Evolutionary conservation across 2,113 vertebrate species (phyloP), one percentile per base, ranked within the genome.

Genomic region (Himantopus leucocephalus): DNA sequence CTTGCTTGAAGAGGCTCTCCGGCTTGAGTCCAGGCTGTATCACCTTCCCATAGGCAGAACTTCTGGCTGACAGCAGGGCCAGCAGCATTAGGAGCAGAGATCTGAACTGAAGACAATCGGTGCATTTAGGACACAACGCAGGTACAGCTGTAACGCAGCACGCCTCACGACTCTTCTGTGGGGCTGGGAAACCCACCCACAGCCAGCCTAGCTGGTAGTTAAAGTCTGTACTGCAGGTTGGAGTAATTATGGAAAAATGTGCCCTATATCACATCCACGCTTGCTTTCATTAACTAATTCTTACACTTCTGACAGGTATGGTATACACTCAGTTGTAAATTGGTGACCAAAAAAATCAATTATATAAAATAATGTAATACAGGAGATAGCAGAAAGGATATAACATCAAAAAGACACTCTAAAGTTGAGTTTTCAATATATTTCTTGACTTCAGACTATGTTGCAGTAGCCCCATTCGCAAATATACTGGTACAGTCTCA

Each of bases 31-130:
- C 67, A 9, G 88, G 68, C 29, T 66, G 78, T 53, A 95, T 87
- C 32, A 60, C 79, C 70, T 88, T 97, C 23, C 93, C 80, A 0
- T 74, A 16, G 66, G 83, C 70, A 62, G 88, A 60, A 47, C 20
- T 55, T 55, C 47, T 80, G 78, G 60, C 53, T 14, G 82, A 62
- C 23, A 96, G 83, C 85, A 83, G 0, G 5, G 92, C 85, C 83
- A 96, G 86, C 70, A 98, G 68, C 48, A 94, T 1, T 3, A 98
- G 45, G 11, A 98, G 48, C 72, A 97, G 63, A 6, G 82, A 14
- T 14, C 73, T 90, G 92, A 88, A 43, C 96, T 97, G 92, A 22
- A 87, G 21, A 89, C 1, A 81, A 53, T 68, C 2, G 23, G 10
- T 12, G 8, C 15, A 10, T 55, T 96, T 91, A 95, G 26, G 41